Base-by-base conservation (phyloP, 2,797 vertebrate species). In the Thripadectes ignobilis region DNA sequence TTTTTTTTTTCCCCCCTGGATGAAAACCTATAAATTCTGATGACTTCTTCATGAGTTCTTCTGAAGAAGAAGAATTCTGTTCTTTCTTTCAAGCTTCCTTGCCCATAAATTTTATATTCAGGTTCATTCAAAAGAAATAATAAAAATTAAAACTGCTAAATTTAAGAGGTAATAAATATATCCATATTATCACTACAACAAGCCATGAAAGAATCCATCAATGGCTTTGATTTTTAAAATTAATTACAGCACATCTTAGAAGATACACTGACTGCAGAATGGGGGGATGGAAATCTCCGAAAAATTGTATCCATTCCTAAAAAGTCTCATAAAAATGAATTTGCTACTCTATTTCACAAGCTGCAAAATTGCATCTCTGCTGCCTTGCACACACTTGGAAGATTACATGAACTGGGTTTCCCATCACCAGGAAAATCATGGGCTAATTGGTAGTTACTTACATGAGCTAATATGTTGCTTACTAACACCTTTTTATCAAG, bases 321-420 rank as follows among this genome's bases (percentile, higher is more conserved):
- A 55, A 55, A 36, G 46, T 26, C 67, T 89, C 52, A 36, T 13
- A 57, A 55, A 84, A 73, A 7, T 15, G 45, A 22, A 34, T 34
- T 13, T 66, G 18, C 58, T 61, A 14, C 8, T 15, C 5, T 80
- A 10, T 4, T 71, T 52, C 34, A 57, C 32, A 61, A 83, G 36
- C 34, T 54, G 14, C 38, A 89, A 72, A 80, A 74, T 24, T 54
- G 34, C 19, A 34, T 10, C 38, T 57, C 71, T 38, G 41, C 6
- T 86, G 41, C 51, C 51, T 38, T 52, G 20, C 29, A 36, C 29
- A 51, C 5, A 61, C 21, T 26, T 43, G 22, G 22, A 73, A 54
- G 11, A n/a, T 24, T 36, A 16, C 4, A 48, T 0, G 0, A 86
- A 62, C 32, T 1, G 1, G 9, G 17, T 49, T 79, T 69, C 2